A percentile compares a stretch with the other conserved stretches of the same genome.
Conservation (phyloP, 2,888 invertebrate species). For the Lapara coniferarum region DNA sequence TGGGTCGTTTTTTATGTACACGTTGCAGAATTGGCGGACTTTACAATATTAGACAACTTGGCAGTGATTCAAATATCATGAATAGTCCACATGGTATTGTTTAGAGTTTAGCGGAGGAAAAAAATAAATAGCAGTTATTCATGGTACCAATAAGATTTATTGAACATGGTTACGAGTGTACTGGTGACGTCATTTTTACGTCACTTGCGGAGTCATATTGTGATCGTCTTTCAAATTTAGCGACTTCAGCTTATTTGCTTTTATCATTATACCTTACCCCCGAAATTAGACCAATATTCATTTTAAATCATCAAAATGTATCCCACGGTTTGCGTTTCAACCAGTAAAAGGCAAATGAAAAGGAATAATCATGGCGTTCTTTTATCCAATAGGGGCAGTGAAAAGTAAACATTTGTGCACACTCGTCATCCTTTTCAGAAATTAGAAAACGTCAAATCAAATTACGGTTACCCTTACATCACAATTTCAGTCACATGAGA, state of each 20-base stretch:
- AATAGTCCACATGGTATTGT: constrained; percentile 6
- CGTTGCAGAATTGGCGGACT: background rate
- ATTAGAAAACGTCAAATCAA: background rate
- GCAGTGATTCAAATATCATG: constrained; percentile 1
- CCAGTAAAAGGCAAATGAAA: too few species aligned
- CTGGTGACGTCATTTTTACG: too few species aligned
- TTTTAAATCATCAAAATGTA: too few species aligned
- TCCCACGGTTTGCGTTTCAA: too few species aligned
- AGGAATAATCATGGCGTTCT: too few species aligned
- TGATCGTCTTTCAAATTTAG: too few species aligned
- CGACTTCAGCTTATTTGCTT: too few species aligned
- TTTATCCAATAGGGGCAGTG: too few species aligned
- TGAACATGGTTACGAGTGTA: background rate
- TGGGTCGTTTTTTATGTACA: background rate
- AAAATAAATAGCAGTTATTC: background rate
- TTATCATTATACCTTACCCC: too few species aligned
- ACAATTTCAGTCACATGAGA: background rate
- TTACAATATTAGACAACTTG: background rate
- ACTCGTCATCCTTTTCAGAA: background rate
- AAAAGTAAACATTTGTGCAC: too few species aligned
- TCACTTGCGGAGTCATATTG: too few species aligned
- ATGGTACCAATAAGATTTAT: background rate
- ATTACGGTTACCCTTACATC: background rate
- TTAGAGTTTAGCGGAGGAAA: background rate
- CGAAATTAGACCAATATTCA: too few species aligned